Conservation (phyloP, 2,888 invertebrate species). For the Maniola hyperantus region DNA sequence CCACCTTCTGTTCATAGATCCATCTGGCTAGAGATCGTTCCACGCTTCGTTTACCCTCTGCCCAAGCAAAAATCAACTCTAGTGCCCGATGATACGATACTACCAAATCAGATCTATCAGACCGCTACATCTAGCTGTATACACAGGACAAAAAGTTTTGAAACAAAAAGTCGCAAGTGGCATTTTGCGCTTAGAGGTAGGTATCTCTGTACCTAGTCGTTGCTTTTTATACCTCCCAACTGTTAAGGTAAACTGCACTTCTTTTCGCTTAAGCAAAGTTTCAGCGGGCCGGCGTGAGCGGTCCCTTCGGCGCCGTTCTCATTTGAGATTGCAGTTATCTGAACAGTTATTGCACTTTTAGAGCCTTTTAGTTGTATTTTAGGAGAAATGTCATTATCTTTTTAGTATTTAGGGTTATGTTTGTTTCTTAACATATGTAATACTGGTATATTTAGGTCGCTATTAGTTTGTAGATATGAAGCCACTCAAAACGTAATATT, state of each 20-base stretch:
- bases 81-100: no score
- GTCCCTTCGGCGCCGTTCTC: constrained; percentile 40
- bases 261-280: constrained; percentile 41
- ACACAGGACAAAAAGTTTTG: not conserved
- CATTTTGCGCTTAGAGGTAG: not conserved
- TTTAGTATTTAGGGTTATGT: not conserved
- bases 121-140: not conserved
- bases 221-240: constrained; percentile 48
- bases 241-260: constrained; percentile 43
- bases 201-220: constrained; percentile 42
- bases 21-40: no score
- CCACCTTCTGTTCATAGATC: no score
- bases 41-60: no score
- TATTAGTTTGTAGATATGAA: no score
- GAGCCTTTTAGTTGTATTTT: constrained; percentile 25
- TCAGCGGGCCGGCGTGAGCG: constrained; percentile 32
- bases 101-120: no score
- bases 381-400: constrained; percentile 2
- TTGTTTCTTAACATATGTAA: no score
- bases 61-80: no score
- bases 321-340: constrained; percentile 41
- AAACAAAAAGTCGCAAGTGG: not conserved
- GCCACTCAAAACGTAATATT: no score
- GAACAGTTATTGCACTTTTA: constrained; percentile 32
- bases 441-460: no score